Percentiles rank a stretch among this genome's conserved stretches.
phyloP scores from a whole-genome alignment of 2,888 invertebrate genomes.

The Geophilus truncorum region DNA sequence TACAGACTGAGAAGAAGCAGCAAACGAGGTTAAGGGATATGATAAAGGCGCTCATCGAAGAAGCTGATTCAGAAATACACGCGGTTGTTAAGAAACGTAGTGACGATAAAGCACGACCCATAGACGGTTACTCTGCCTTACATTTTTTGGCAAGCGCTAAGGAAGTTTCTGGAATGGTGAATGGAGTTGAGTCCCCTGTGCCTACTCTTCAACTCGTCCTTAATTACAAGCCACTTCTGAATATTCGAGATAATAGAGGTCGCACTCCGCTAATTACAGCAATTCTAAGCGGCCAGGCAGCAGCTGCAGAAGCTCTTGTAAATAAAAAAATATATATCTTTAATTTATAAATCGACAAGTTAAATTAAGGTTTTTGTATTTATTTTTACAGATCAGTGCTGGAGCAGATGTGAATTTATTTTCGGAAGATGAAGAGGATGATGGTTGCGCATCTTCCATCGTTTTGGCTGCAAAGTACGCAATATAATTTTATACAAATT shows the following conservation, averaged over 20 bases:
- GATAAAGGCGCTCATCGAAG: constrained; percentile 37
- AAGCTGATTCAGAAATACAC: constrained; percentile 39
- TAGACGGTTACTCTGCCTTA: constrained; percentile 43
- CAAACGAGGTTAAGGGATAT: constrained; percentile 35
- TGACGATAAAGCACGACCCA: constrained; percentile 37
- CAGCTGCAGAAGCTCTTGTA: constrained; percentile 44
- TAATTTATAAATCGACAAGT: background rate
- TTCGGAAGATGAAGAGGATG: constrained; percentile 41
- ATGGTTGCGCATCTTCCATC: constrained; percentile 39
- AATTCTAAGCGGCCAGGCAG: constrained; percentile 40
- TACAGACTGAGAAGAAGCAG: constrained; percentile 36
- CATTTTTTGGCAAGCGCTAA: constrained; percentile 43
- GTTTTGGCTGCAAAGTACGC: constrained; percentile 39
- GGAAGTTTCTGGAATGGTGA: constrained; percentile 36
- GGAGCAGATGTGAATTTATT: constrained; percentile 46
- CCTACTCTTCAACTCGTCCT: constrained; percentile 44
- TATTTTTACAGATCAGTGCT: constrained; percentile 42
- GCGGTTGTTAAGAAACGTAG: constrained; percentile 39
- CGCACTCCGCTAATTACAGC: constrained; percentile 46
- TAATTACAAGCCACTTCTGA: constrained; percentile 43
- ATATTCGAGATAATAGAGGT: constrained; percentile 42
- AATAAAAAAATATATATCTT: background rate
- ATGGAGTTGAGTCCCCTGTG: constrained; percentile 37
- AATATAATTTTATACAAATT: background rate
- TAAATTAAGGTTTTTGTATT: background rate